phyloP scores from a whole-genome alignment of 2,113 vertebrate species.

The Nesoenas mayeri region DNA sequence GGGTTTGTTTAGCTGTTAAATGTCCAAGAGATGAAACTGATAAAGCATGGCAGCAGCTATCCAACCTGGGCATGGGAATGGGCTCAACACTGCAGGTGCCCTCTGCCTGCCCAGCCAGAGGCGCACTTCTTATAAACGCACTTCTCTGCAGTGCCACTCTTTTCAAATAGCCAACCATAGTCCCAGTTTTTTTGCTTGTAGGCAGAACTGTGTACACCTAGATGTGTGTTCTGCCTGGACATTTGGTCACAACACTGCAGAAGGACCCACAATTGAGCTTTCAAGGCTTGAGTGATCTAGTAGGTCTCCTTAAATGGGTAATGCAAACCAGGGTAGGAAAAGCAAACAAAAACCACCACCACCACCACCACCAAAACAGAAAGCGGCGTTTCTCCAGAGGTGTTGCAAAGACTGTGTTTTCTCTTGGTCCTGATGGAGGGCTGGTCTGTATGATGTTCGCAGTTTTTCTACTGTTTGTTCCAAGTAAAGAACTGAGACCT shows the following conservation, averaged over 20 bases:
- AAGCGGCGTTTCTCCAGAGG: not conserved
- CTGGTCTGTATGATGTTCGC: not conserved
- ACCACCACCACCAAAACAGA: too few species aligned
- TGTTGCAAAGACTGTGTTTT: not conserved
- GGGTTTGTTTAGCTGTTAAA: not conserved
- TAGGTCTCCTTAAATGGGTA: not conserved
- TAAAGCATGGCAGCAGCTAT: not conserved
- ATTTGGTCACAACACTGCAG: not conserved
- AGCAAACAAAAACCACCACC: not conserved
- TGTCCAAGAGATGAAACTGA: not conserved
- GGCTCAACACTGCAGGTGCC: not conserved
- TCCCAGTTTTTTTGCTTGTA: not conserved
- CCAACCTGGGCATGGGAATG: not conserved
- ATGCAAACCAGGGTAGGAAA: not conserved
- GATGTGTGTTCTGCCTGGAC: not conserved
- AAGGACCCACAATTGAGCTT: not conserved
- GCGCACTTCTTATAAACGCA: accelerated
- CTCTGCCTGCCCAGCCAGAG: not conserved
- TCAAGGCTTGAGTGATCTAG: not conserved
- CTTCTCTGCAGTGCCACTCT: not conserved
- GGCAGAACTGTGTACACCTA: not conserved
- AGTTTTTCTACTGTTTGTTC: not conserved
- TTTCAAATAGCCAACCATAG: not conserved
- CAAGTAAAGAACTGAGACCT: not conserved
- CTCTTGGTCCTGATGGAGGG: not conserved